Conservation (phyloP, 2,888 invertebrate species). For the Rhynchonema sp. region DNA sequence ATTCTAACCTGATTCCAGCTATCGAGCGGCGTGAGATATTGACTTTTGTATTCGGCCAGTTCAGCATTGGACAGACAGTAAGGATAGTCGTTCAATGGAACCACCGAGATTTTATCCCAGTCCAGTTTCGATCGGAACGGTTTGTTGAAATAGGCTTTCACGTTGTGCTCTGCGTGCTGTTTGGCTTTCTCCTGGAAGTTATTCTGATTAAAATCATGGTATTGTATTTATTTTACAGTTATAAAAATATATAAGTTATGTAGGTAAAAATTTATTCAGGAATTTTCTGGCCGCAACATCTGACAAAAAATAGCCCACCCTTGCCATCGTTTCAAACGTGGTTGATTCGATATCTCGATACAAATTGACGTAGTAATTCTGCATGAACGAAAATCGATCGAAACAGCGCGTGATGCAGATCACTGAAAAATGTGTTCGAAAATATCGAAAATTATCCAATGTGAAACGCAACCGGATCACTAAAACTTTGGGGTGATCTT, state of each 20-base stretch:
- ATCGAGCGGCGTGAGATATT: neutral
- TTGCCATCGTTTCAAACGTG: neutral
- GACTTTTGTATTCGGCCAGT: neutral
- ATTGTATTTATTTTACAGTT: no score
- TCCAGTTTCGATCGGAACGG: constrained; percentile 2
- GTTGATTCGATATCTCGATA: neutral
- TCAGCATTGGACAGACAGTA: neutral
- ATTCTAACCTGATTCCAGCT: neutral
- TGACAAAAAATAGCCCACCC: neutral
- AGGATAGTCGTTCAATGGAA: constrained; percentile 5
- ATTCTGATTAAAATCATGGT: no score
- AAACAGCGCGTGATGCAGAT: neutral
- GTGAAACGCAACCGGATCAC: no score
- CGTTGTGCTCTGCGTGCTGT: neutral
- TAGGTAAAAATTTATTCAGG: no score
- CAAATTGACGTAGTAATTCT: neutral
- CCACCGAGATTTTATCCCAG: constrained; percentile 7
- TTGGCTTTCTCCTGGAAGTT: neutral
- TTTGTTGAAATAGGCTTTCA: constrained; percentile 2
- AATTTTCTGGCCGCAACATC: no score
- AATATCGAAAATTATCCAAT: no score
- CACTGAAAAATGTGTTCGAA: no score
- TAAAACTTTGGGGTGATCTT: no score
- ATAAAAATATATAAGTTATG: no score
- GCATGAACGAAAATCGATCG: neutral